Conservation (phyloP, 2,113 vertebrate species). For the Burhinus oedicnemus region DNA sequence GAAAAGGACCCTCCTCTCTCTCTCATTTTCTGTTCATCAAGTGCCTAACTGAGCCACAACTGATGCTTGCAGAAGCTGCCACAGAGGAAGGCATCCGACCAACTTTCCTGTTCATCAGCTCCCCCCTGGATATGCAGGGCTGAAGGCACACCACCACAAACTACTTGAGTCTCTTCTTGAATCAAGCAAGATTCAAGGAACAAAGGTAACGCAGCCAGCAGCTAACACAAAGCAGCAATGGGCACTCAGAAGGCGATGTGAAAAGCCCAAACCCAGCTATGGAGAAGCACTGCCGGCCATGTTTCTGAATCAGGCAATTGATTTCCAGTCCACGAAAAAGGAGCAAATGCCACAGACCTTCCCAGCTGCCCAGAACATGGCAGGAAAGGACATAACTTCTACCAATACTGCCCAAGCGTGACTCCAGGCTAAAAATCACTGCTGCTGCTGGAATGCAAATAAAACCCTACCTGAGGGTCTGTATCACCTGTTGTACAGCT, state of each 20-base stretch:
- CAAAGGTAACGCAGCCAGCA: background rate
- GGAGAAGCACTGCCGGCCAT: background rate
- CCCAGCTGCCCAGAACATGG: background rate
- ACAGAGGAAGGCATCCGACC: background rate
- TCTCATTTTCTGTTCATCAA: background rate
- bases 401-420: background rate
- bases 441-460: background rate
- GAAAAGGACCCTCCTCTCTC: background rate
- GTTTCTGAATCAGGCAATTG: background rate
- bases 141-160: background rate
- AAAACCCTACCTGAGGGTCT: background rate
- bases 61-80: background rate
- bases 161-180: background rate
- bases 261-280: background rate
- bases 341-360: background rate
- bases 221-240: background rate
- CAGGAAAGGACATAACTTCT: background rate
- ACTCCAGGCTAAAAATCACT: background rate
- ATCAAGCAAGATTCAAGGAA: background rate
- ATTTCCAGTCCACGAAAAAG: background rate
- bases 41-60: background rate
- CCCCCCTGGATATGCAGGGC: background rate
- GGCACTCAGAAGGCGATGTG: fast-evolving
- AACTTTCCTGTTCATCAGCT: background rate
- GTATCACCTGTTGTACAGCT: fast-evolving